These are phyloP conservation scores for Petrocephalus schoutedeni DNA, from an alignment of 2,797 vertebrate species.

Conservation along the genomic window DNA sequence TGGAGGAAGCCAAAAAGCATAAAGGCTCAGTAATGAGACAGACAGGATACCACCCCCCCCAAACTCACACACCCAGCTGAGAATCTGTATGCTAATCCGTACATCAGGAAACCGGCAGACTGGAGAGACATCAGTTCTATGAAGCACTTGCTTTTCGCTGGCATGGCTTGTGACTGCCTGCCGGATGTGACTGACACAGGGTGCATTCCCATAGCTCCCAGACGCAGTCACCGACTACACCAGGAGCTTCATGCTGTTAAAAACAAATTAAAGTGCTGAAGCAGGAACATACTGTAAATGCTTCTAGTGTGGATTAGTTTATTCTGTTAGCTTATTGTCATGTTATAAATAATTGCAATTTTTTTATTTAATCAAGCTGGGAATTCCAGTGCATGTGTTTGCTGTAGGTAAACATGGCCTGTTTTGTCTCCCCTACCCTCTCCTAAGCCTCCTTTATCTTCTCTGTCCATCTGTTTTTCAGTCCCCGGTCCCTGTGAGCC, in stretches of 20 bases:
- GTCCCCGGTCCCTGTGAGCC: constrained; percentile 97
- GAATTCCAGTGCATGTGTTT: constrained; percentile 12
- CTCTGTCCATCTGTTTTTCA: constrained; percentile 41
- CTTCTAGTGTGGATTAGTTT: background rate
- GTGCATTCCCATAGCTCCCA: background rate
- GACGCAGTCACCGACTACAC: background rate
- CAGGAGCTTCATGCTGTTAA: background rate
- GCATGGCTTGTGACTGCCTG: background rate
- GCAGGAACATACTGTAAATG: background rate
- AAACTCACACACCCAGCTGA: background rate
- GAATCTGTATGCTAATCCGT: background rate
- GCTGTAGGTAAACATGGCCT: background rate
- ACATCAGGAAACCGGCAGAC: too few relatives aligned
- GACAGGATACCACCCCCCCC: background rate
- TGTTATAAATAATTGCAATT: constrained; percentile 19
- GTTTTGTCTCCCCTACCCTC: background rate
- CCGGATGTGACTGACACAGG: too few relatives aligned
- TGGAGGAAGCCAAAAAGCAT: background rate
- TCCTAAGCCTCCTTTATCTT: background rate
- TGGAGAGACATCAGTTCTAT: background rate
- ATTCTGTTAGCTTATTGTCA: background rate
- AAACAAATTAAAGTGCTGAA: background rate
- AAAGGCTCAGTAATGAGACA: background rate
- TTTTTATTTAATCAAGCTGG: background rate
- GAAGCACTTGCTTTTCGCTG: background rate